These are phyloP conservation scores for Vesta saturnalis DNA, from an alignment of 2,888 invertebrate genomes.

Conservation along the genomic window DNA sequence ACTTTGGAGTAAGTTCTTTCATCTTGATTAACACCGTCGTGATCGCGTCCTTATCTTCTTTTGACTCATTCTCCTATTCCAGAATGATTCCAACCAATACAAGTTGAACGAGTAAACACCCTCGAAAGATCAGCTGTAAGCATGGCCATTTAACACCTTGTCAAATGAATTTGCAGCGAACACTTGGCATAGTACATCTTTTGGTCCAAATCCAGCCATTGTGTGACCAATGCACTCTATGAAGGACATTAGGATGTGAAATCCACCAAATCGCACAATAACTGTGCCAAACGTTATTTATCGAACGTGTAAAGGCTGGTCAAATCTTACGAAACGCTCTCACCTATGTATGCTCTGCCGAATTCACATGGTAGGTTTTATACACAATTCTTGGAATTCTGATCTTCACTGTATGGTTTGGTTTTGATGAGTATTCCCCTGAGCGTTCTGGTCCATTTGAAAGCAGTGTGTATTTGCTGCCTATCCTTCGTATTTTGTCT, in stretches of 20 bases:
- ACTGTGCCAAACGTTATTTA: conserved; percentile 17
- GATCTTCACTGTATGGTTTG: too few species aligned
- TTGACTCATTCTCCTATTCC: conserved; percentile 17
- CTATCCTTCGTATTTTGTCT: too few species aligned
- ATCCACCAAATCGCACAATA: conserved; percentile 30
- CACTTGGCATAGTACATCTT: conserved; percentile 36
- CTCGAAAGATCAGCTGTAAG: conserved; percentile 41
- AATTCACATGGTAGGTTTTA: too few species aligned
- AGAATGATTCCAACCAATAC: conserved; percentile 34
- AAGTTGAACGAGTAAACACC: conserved; percentile 35
- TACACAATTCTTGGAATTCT: too few species aligned
- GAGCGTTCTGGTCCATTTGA: too few species aligned
- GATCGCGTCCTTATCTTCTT: conserved; percentile 17
- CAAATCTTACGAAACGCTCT: too few species aligned
- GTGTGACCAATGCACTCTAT: too few species aligned
- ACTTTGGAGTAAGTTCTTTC: conserved; percentile 14
- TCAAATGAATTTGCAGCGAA: conserved; percentile 42
- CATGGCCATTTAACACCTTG: conserved; percentile 39
- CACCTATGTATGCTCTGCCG: too few species aligned
- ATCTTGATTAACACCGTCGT: not conserved
- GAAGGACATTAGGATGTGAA: too few species aligned
- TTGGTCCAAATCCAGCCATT: conserved; percentile 43
- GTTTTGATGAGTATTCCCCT: too few species aligned
- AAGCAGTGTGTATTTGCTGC: too few species aligned
- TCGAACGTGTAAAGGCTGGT: too few species aligned